Conservation (phyloP, 1,140 invertebrate genomes). For the Andrena cerasifolii region DNA sequence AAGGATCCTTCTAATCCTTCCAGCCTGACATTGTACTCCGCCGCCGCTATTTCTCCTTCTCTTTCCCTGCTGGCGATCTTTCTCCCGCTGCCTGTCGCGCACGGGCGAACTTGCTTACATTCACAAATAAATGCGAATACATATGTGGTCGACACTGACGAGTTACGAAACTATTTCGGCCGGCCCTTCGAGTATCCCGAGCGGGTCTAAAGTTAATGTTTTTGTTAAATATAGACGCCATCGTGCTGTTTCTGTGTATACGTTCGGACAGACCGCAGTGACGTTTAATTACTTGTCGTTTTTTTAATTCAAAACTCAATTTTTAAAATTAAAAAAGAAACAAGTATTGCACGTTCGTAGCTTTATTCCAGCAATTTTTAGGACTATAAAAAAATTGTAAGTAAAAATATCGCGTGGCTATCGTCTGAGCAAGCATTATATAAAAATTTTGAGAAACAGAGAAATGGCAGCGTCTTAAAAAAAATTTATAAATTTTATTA, state of each 20-base stretch:
- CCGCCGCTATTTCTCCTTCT: slow-evolving; percentile 32
- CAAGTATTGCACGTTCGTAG: too few species aligned
- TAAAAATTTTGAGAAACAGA: too few species aligned
- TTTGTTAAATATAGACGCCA: slow-evolving; percentile 12
- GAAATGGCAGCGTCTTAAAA: too few species aligned
- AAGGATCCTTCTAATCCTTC: slow-evolving; percentile 72
- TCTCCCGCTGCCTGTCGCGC: slow-evolving; percentile 8
- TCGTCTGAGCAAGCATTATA: too few species aligned
- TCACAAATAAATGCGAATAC: slow-evolving; percentile 62
- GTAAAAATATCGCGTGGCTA: too few species aligned
- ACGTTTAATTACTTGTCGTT: too few species aligned
- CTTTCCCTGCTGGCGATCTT: slow-evolving; percentile 33
- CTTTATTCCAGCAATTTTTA: too few species aligned
- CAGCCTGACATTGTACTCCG: slow-evolving; percentile 57
- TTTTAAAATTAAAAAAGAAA: too few species aligned
- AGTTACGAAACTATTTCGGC: slow-evolving; percentile 55
- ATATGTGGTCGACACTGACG: slow-evolving; percentile 52
- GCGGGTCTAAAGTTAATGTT: slow-evolving; percentile 45
- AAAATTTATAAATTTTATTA: too few species aligned
- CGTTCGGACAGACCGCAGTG: not conserved
- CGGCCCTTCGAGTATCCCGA: slow-evolving; percentile 42
- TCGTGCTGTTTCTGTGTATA: not conserved
- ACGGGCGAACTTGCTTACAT: slow-evolving; percentile 49
- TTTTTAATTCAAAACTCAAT: too few species aligned
- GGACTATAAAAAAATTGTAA: too few species aligned